phyloP scores from a whole-genome alignment of 2,888 invertebrate species.

The Elmis aenea region DNA sequence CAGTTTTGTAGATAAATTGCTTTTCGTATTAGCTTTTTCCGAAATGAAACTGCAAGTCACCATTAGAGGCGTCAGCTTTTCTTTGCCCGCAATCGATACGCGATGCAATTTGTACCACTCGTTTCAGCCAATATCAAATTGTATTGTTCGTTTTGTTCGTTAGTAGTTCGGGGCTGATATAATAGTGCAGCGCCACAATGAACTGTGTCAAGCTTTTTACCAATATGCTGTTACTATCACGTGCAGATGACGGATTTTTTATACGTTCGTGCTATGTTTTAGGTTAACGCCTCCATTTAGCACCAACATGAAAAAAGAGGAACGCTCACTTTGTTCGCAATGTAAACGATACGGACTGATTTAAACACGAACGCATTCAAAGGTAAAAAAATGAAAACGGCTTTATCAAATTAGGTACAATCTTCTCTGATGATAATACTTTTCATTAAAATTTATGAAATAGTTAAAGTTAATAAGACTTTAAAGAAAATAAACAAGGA shows the following conservation, averaged over 20 bases:
- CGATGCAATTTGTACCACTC: slow-evolving; percentile 15
- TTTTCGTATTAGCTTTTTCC: slow-evolving; percentile 3
- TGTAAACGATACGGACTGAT: too few species aligned
- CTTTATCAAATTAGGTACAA: too few species aligned
- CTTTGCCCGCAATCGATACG: slow-evolving; percentile 11
- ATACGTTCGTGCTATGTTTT: slow-evolving; percentile 15
- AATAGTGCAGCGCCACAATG: slow-evolving; percentile 3
- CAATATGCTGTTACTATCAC: slow-evolving; percentile 15
- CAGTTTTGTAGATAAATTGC: too few species aligned
- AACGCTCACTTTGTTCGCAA: too few species aligned
- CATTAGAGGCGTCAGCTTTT: slow-evolving; percentile 5
- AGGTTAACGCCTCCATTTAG: slow-evolving; percentile 12
- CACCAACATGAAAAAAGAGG: slow-evolving; percentile 17
- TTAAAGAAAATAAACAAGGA: too few species aligned
- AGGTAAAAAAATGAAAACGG: too few species aligned
- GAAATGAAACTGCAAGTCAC: slow-evolving; percentile 8
- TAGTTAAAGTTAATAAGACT: too few species aligned
- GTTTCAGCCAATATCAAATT: slow-evolving; percentile 8
- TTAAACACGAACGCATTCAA: too few species aligned
- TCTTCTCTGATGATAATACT: too few species aligned
- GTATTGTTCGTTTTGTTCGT: slow-evolving; percentile 6
- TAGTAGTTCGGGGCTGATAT: slow-evolving; percentile 1
- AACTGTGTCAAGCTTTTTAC: slow-evolving; percentile 8
- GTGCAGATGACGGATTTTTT: slow-evolving; percentile 19
- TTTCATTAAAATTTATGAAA: too few species aligned